Evolutionary conservation across 2,888 invertebrate species (phyloP), one percentile per base, ranked within the genome.

Genomic region (Autographa pulchrina): DNA sequence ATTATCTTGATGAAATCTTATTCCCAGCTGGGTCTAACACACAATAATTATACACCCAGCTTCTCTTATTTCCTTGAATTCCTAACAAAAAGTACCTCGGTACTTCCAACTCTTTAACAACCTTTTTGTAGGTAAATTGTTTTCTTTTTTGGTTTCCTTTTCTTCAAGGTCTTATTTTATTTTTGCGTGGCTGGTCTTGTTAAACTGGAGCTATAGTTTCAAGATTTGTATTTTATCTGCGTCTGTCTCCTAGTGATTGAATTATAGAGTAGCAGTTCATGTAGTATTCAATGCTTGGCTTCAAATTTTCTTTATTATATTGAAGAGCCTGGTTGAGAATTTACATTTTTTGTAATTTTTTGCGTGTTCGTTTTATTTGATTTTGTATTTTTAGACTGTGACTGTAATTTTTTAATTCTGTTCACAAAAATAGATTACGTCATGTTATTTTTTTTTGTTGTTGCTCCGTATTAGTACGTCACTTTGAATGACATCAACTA

Each of bases 1-100:
- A 74, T 81, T 59, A 82, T 81, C 80, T 72, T 67, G 75, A 82
- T 82, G 59, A 75, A 77, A 83, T 83, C 78, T 80, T 72, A 78
- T 83, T 77, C 72, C 62, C 67, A 48, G 59, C 80, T 77, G 72
- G 75, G 35, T 8, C 32, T 25, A 48, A 56, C 41, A 68, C 61
- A 9, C 52, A 62, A 61, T 48, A 35, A 68, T 43, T 38, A 68
- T 70, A 66, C 41, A 65, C 65, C 63, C 75, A 80, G 77, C 82
- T 82, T 82, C 70, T 69, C 56, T 77, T 81, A 72, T 70, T 82
- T 72, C 18, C 18, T 13, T 61, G 32, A 68, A 67, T 56, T 58
- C 58, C 60, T 38, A 18, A 67, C 75, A 75, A 77, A 69, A 38
- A 66, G 63, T 67, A 65, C 41, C 59, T 77, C 41, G 60, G 41